Base-by-base conservation (phyloP, 2,797 vertebrate genomes). In the Poeciliopsis paucimaculata region DNA sequence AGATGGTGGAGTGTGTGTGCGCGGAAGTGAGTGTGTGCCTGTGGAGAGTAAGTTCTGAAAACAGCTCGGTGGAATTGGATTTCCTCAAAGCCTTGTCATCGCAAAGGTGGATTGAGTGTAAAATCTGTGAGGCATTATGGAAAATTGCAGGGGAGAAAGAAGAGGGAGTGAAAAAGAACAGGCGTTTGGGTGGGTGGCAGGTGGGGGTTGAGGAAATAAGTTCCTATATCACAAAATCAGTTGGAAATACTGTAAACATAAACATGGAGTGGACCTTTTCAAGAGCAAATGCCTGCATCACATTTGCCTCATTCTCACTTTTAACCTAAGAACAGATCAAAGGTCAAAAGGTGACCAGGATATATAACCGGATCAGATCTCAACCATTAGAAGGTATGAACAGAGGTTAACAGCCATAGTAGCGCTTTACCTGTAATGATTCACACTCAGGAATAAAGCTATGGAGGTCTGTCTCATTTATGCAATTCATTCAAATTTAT, bases 61-160 rank as follows among this genome's bases (percentile, higher is more conserved):
- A 94, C 92, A 94, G 91, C 94, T 94, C 86, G 86, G 90, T 93
- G 93, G 93, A 95, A 95, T 93, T 95, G 94, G 94, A 94, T 94
- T 94, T 94, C 93, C 94, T 94, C 94, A 94, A 94, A 95, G 93
- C 94, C 94, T 94, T 94, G 92, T 95, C 94, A 94, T 94, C 85
- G 93, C 91, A 94, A 94, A 94, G 92, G 93, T 93, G 94, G 93
- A 94, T 94, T 93, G 93, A 94, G 93, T 93, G 92, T 92, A 93
- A 94, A 95, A 94, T 93, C 92, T 93, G 93, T 91, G 82, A 94
- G 93, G 94, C 93, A 92, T 94, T 94, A 93, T 94, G 92, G 91
- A 93, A 91, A 93, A 93, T 92, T 93, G 92, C 91, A 89, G 88
- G 83, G 82, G 92, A 88, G 87, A 91, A 88, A 87, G 89, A 87